Evolutionary conservation across 2,888 invertebrate genomes (phyloP).

Genomic region (Ichneumoninae sp.): DNA sequence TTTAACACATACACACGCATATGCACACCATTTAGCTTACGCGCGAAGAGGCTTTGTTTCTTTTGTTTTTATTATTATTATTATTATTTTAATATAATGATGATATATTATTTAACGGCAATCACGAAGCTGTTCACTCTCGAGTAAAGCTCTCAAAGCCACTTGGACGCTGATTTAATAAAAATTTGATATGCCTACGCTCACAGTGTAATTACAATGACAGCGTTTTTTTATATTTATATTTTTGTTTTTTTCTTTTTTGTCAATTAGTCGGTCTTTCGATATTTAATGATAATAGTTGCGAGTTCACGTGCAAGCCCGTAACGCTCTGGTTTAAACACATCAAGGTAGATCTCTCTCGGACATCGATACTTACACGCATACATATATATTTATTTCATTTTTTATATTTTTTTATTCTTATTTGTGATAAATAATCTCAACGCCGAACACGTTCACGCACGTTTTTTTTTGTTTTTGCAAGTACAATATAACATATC

Average conservation of each 20-base stretch:
- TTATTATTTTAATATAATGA: neutral
- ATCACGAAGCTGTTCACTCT: conserved; percentile 49
- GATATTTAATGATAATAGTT: conserved; percentile 14
- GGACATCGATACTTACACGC: conserved; percentile 68
- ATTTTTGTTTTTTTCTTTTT: conserved; percentile 14
- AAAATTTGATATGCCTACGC: conserved; percentile 58
- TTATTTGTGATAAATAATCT: conserved; percentile 53
- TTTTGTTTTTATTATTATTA: neutral
- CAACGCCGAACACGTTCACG: conserved; percentile 39
- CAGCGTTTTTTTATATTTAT: neutral
- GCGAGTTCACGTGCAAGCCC: conserved; percentile 37
- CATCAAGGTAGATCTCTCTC: conserved; percentile 77
- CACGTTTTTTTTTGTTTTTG: conserved; percentile 44
- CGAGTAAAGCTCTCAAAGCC: conserved; percentile 45
- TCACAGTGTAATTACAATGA: conserved; percentile 46
- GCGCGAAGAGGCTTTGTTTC: conserved; percentile 18
- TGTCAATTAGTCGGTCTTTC: conserved; percentile 21
- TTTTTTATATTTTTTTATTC: conserved; percentile 13
- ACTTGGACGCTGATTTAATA: conserved; percentile 53
- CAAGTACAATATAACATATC: conserved; percentile 48
- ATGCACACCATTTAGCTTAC: conserved; percentile 41
- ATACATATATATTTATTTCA: conserved; percentile 50
- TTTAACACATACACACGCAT: conserved; percentile 64
- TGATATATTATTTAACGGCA: conserved; percentile 27
- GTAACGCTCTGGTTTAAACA: conserved; percentile 72